Evolutionary conservation across 2,113 vertebrate genomes (phyloP).

Genomic region (Leptosomus discolor): DNA sequence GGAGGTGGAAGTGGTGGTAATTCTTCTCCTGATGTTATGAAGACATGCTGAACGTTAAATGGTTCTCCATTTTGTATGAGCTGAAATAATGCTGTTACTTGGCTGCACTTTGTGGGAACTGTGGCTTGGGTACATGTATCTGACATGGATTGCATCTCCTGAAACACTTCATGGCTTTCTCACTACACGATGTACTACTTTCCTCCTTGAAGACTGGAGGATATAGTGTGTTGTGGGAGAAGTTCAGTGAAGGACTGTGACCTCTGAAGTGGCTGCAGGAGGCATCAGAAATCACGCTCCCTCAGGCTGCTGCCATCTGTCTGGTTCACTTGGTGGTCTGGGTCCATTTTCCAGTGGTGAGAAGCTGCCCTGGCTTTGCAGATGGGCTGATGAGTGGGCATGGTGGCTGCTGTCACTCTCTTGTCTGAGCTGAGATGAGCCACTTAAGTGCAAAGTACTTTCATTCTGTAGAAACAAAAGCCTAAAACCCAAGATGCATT

Average conservation of each 20-base stretch:
- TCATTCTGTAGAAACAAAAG: neutral
- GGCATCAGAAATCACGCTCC: neutral
- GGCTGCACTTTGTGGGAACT: neutral
- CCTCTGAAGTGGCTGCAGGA: neutral
- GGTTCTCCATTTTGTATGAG: neutral
- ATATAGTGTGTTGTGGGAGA: neutral
- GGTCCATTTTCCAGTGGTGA: neutral
- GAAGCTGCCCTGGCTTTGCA: neutral
- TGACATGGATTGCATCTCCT: neutral
- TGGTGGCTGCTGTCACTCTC: neutral
- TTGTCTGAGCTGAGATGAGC: neutral
- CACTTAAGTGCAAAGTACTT: neutral
- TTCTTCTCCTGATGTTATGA: neutral
- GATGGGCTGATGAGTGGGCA: neutral
- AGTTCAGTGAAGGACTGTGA: neutral
- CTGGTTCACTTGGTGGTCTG: accelerated
- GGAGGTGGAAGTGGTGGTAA: neutral
- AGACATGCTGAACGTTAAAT: neutral
- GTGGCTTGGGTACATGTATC: neutral
- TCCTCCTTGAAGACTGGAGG: neutral
- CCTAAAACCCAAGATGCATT: neutral
- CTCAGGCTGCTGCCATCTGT: neutral
- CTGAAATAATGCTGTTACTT: neutral
- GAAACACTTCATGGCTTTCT: neutral
- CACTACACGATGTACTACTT: neutral